Evolutionary conservation across 2,888 invertebrate species (phyloP).

Genomic region (Carpatolechia fugitivella): DNA sequence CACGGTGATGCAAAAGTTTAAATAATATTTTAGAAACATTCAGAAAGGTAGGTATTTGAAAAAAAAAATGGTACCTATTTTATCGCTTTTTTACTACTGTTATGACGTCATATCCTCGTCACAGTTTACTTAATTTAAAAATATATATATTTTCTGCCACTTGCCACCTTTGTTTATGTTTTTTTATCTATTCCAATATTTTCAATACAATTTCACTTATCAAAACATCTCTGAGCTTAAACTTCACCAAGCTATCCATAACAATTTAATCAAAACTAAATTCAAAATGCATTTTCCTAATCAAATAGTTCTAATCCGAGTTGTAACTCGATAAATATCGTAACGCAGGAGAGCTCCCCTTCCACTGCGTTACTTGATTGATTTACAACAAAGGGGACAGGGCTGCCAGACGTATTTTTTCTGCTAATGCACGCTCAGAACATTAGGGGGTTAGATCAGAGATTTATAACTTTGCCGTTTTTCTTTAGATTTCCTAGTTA

Average conservation of each 20-base stretch:
- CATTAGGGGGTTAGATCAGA: slow-evolving; percentile 54
- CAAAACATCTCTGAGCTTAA: not conserved
- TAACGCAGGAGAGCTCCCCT: not conserved
- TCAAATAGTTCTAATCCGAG: slow-evolving; percentile 25
- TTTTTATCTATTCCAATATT: not conserved
- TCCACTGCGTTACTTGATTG: slow-evolving; percentile 34
- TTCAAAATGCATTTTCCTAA: slow-evolving; percentile 13
- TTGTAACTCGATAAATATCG: not conserved
- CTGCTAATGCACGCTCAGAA: slow-evolving; percentile 57
- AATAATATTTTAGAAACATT: no score
- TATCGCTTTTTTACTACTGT: no score
- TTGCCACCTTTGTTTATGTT: no score
- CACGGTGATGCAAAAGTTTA: no score
- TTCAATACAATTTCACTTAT: not conserved
- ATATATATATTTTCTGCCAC: no score
- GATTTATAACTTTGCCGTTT: slow-evolving; percentile 35
- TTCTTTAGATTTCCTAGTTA: not conserved
- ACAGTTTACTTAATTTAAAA: no score
- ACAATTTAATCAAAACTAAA: slow-evolving; percentile 7
- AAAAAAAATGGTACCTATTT: no score
- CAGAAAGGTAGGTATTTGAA: no score
- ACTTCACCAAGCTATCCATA: not conserved
- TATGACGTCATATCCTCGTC: no score
- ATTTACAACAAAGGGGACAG: slow-evolving; percentile 43
- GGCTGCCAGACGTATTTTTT: slow-evolving; percentile 46